These are phyloP conservation scores for Chaetodon trifascialis DNA, from an alignment of 2,113 vertebrate genomes.

Conservation along the genomic window DNA sequence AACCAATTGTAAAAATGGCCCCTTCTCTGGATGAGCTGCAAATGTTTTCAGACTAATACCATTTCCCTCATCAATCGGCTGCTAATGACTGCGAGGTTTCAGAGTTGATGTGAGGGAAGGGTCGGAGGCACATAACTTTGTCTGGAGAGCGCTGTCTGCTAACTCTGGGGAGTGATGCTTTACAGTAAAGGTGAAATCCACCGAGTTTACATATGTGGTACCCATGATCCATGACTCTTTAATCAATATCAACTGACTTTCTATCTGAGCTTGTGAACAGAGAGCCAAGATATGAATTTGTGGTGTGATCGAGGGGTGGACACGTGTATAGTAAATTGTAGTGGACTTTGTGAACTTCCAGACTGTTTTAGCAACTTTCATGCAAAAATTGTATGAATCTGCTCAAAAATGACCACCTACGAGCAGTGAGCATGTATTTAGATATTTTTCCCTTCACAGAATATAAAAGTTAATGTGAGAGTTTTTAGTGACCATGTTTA, in stretches of 20 bases:
- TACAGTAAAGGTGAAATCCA: slow-evolving; percentile 44
- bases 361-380: not conserved
- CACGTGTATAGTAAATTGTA: not conserved
- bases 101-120: slow-evolving; percentile 77
- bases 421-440: not conserved
- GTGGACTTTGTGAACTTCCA: slow-evolving; percentile 3
- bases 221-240: not conserved
- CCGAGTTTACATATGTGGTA: slow-evolving; percentile 34
- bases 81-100: slow-evolving; percentile 82
- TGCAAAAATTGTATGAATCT: not conserved
- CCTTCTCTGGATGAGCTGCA: slow-evolving; percentile 77
- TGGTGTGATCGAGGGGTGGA: not conserved
- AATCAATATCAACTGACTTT: slow-evolving; percentile 22
- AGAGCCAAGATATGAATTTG: slow-evolving; percentile 14
- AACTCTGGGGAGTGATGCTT: slow-evolving; percentile 56
- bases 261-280: not conserved
- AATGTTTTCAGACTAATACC: slow-evolving; percentile 83
- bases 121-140: slow-evolving; percentile 71
- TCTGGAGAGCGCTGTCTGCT: slow-evolving; percentile 51
- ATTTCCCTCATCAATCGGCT: slow-evolving; percentile 81
- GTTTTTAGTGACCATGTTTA: not conserved
- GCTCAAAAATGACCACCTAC: not conserved
- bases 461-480: not conserved
- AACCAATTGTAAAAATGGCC: slow-evolving; percentile 85
- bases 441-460: not conserved